Percentiles rank a stretch among this genome's conserved stretches.
Evolutionary conservation across 2,797 vertebrate genomes (phyloP).

Genomic region (Podarcis siculus): DNA sequence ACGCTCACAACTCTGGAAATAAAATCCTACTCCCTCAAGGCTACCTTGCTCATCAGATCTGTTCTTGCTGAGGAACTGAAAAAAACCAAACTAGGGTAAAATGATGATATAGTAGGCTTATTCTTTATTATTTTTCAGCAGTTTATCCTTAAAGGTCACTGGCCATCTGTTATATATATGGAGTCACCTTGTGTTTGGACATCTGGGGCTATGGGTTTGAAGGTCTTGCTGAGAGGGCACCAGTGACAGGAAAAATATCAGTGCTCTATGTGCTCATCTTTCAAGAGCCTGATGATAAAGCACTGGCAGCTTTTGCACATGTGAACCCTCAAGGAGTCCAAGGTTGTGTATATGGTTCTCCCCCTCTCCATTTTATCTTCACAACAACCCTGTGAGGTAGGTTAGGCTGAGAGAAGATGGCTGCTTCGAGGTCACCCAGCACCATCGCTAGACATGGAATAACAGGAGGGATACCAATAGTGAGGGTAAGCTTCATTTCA

Average conservation of each 20-base stretch:
- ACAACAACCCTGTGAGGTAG: too few species aligned
- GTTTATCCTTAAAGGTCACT: slow-evolving; percentile 56
- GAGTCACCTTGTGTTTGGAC: slow-evolving; percentile 50
- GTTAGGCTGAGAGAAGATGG: too few species aligned
- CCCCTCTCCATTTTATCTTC: too few species aligned
- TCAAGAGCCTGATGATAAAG: slow-evolving; percentile 30
- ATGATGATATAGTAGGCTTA: slow-evolving; percentile 36
- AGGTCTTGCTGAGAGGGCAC: background rate
- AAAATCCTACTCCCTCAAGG: slow-evolving; percentile 30
- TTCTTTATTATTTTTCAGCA: slow-evolving; percentile 34
- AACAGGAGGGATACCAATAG: background rate
- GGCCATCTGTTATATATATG: slow-evolving; percentile 43
- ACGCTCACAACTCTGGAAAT: slow-evolving; percentile 36
- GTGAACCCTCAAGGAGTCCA: too few species aligned
- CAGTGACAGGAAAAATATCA: slow-evolving; percentile 27
- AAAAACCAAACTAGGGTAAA: background rate
- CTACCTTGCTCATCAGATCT: slow-evolving; percentile 29
- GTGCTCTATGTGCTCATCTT: slow-evolving; percentile 25
- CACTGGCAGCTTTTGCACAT: background rate
- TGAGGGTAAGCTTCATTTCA: background rate
- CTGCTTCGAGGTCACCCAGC: too few species aligned
- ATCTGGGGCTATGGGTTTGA: slow-evolving; percentile 35
- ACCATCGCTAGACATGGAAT: background rate
- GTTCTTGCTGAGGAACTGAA: slow-evolving; percentile 40
- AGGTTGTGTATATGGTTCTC: too few species aligned